Base-by-base conservation (phyloP, 2,797 vertebrate genomes). In the Varecia variegata region DNA sequence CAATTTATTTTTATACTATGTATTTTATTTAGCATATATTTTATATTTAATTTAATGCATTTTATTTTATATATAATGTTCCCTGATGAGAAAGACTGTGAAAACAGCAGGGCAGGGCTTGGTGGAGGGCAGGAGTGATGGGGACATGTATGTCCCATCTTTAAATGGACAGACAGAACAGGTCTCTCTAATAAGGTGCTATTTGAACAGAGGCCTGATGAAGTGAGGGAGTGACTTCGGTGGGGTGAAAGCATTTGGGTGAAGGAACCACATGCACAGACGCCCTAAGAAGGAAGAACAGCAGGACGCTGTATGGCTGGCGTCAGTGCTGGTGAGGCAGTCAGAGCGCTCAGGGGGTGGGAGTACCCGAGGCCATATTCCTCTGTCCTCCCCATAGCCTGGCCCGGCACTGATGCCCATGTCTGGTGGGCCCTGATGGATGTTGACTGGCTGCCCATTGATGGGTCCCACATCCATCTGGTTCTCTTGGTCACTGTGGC, bases 291-390 rank as follows among this genome's bases (percentile, higher is more conserved):
- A 35, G 80, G 27, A 8, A 40, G 40, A 23, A 35, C 0, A 50
- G 76, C 35, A 23, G 54, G 35, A 15, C 0, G 0, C 30, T 21
- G 0, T 0, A 3, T 21, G 77, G n/a, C 2, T 23, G 70, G 8
- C 0, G 23, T 58, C 47, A 60, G 14, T 4, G 2, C 40, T 23
- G 0, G 38, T 0, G 1, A 30, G 6, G 47, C 7, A 21, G 11
- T 12, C 7, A 50, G 54, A 1, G 9, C 0, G 5, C 7, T 10
- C 3, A 3, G 0, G 1, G 65, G 27, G 27, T 9, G 11, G 4
- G 25, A 25, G 30, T 5, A 43, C 6, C 45, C 0, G 0, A 85
- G 47, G 47, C n/a, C 15, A 0, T 17, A 30, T 70, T 67, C 30
- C 32, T 91, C 32, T 25, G 12, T 45, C 54, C 21, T 68, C 35